Conservation (phyloP, 1,140 invertebrate species). For the Vanessa atalanta region DNA sequence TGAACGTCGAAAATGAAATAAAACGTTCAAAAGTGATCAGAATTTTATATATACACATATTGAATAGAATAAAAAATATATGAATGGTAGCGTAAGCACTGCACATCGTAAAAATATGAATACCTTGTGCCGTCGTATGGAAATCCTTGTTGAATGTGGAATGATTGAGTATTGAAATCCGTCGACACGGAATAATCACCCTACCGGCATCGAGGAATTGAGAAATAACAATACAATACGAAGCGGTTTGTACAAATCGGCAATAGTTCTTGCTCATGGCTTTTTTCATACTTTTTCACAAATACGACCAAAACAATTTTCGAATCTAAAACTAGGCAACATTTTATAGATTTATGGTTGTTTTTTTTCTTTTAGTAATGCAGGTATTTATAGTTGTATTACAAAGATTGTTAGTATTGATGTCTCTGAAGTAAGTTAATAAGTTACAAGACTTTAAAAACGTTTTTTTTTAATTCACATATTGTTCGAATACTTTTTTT, state of each 20-base stretch:
- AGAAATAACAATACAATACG: conserved; percentile 30
- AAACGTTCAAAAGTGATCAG: background rate
- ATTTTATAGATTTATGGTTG: background rate
- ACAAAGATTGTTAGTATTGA: too few species aligned
- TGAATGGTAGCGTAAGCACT: conserved; percentile 16
- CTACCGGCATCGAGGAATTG: conserved; percentile 11
- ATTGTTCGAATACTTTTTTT: too few species aligned
- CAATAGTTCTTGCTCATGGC: conserved; percentile 5
- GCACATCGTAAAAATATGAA: conserved; percentile 25
- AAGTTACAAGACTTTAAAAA: too few species aligned
- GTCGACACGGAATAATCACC: conserved; percentile 40
- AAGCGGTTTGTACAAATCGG: conserved; percentile 4
- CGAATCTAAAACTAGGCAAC: background rate
- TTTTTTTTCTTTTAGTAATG: too few species aligned
- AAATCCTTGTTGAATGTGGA: conserved; percentile 30
- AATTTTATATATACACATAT: background rate
- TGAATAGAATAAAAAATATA: conserved; percentile 3
- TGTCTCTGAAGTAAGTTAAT: too few species aligned
- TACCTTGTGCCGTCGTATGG: conserved; percentile 5
- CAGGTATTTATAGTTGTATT: too few species aligned
- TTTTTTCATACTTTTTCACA: background rate
- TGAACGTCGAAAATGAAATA: background rate
- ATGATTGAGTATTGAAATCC: conserved; percentile 47
- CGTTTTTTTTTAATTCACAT: too few species aligned
- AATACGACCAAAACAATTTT: background rate